A percentile compares a stretch with the other conserved stretches of the same genome.
Conservation (phyloP, 2,797 vertebrate species). For the Corythornis leucogaster region DNA sequence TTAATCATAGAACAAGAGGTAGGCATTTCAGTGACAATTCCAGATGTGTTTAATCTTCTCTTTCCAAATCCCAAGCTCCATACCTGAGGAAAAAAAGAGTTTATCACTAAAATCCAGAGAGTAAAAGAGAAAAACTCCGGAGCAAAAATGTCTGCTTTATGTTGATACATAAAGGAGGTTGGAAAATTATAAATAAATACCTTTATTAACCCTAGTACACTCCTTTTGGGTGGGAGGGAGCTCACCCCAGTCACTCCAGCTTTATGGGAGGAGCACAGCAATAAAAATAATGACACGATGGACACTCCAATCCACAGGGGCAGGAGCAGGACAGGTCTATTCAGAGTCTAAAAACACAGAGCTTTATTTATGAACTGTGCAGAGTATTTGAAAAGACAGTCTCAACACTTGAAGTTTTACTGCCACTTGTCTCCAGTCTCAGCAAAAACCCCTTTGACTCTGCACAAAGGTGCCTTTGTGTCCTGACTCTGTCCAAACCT, state of each 20-base stretch:
- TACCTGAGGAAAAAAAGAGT: background rate
- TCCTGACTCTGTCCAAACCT: conserved; percentile 8
- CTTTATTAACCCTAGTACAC: background rate
- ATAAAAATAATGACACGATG: background rate
- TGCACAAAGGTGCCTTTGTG: conserved; percentile 63
- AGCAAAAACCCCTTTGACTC: conserved; percentile 10
- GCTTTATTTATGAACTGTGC: conserved; percentile 66
- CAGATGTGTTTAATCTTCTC: background rate
- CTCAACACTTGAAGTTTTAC: conserved; percentile 70
- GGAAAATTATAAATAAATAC: background rate
- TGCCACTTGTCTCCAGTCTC: conserved; percentile 60
- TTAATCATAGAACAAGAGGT: background rate
- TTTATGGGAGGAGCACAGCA: background rate
- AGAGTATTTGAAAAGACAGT: conserved; percentile 66
- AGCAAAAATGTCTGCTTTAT: background rate
- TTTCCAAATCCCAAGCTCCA: background rate
- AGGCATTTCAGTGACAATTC: background rate
- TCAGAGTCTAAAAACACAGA: conserved; percentile 57
- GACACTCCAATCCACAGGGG: background rate
- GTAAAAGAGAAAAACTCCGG: background rate
- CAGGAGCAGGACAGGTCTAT: conserved; percentile 45
- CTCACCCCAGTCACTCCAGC: background rate
- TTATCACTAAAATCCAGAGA: background rate
- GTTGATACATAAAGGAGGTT: background rate
- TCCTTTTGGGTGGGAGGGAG: background rate